Base-by-base conservation (phyloP, 2,888 invertebrate species). In the Elysia crispata region DNA sequence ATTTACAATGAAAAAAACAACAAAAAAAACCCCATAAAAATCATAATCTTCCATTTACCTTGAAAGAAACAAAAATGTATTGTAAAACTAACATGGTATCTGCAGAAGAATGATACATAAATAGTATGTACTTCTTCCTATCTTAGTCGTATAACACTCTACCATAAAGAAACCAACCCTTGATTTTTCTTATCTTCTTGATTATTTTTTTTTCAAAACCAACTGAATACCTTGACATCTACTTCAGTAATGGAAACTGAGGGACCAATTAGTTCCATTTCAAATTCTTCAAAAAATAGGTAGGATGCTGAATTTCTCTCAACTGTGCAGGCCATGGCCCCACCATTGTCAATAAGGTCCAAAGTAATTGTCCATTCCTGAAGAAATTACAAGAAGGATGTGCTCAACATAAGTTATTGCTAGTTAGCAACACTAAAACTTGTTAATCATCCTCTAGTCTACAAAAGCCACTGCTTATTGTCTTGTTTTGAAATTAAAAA, bases 181-280 rank as follows among this genome's bases (percentile, higher is more conserved):
- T 41, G 41, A 6, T n/a, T n/a, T n/a, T n/a, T n/a, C n/a, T 41
- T 41, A 41, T 41, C 11, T 41, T 41, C 41, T 41, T 41, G 5
- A 41, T 41, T 3, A 25, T 60, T n/a, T 60, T 18, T 18, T 60
- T 60, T 3, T 41, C 41, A 30, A 70, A n/a, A 41, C 20, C 1
- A 8, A 50, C 11, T 54, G 13, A 69, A 31, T 23, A 79, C 79
- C 79, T 79, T 79, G 1, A 79, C 25, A 23, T 79, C 79, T 6
- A 75, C 69, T 3, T 75, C 75, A 64, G 75, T 75, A 20, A 79
- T 67, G 18, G 79, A 54, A 28, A 79, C 75, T 41, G 60, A 57
- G 41, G 79, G 75, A n/a, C 79, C 79, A 28, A 75, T 75, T 11
- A 79, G 75, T 31, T 79, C 79, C 60, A 79, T 23, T 41, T 79